phyloP scores from a whole-genome alignment of 2,797 vertebrate genomes.

The Bothrops alternatus region DNA sequence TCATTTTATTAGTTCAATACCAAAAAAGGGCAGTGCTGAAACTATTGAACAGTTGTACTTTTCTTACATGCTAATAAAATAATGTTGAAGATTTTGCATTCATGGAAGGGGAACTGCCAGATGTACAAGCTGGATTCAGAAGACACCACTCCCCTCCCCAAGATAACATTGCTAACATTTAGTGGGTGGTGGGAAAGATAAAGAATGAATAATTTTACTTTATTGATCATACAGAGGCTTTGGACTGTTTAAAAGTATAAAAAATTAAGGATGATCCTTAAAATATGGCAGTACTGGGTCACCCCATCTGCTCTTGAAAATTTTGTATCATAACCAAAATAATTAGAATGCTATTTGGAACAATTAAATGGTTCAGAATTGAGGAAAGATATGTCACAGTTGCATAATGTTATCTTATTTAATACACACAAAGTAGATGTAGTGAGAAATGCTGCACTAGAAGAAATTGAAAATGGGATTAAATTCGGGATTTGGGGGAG shows the following conservation, averaged over 20 bases:
- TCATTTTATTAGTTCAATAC: neutral
- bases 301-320: neutral
- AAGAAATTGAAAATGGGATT: neutral
- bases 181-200: neutral
- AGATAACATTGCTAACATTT: neutral
- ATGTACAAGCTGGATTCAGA: neutral
- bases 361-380: neutral
- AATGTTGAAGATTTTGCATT: neutral
- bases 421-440: neutral
- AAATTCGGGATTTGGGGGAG: neutral
- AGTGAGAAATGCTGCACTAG: neutral
- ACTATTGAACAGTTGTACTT: neutral
- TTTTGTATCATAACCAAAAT: neutral
- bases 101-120: neutral
- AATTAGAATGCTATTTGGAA: neutral
- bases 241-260: neutral
- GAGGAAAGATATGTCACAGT: neutral
- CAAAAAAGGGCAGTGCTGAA: neutral
- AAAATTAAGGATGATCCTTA: neutral
- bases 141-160: neutral
- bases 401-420: neutral
- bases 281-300: neutral
- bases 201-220: neutral
- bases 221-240: neutral
- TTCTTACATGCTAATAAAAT: neutral